Evolutionary conservation across 2,888 invertebrate genomes (phyloP), one percentile per base, ranked within the genome.

Genomic region (Lymantria monacha): DNA sequence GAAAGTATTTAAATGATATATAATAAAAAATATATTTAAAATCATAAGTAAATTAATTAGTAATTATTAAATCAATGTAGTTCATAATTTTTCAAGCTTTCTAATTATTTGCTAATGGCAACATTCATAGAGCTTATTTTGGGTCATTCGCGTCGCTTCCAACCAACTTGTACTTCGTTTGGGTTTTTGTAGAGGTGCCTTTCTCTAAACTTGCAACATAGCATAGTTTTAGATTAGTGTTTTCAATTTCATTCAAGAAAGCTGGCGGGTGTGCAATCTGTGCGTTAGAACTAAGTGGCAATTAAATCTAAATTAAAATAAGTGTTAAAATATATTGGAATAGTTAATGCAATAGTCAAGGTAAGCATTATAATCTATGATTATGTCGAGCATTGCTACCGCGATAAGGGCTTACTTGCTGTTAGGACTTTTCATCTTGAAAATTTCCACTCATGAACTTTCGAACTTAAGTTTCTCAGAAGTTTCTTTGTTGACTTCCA

Each of bases 201-300:
- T 90, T 90, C 89, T 86, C 87, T 89, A 88, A 88, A 86, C 87
- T 89, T 88, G 88, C 89, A 90, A 90, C 90, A 88, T 89, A 87
- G 88, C 88, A 87, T 85, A 86, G 81, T 85, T 85, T 85, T 85
- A 86, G 79, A 85, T 85, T 85, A 81, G 83, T 88, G 87, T 89
- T 90, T 89, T 90, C 81, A 86, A 83, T 86, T 77, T 77, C 73
- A 71, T 76, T 75, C 74, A 87, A 85, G 89, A 90, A 91, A 91
- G 91, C 90, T 91, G 90, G 91, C 89, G 90, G 91, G 90, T 90
- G 91, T 90, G 91, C 87, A 83, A 86, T 46, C 13, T 81, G 38
- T 86, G 84, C 86, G 83, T 69, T 82, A 68, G 70, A 75, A 73
- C 64, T 72, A 49, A 74, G 79, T 83, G 78, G 71, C 76, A 80